These are phyloP conservation scores for Pachymerium ferrugineum DNA, from an alignment of 2,888 invertebrate genomes.

Conservation along the genomic window DNA sequence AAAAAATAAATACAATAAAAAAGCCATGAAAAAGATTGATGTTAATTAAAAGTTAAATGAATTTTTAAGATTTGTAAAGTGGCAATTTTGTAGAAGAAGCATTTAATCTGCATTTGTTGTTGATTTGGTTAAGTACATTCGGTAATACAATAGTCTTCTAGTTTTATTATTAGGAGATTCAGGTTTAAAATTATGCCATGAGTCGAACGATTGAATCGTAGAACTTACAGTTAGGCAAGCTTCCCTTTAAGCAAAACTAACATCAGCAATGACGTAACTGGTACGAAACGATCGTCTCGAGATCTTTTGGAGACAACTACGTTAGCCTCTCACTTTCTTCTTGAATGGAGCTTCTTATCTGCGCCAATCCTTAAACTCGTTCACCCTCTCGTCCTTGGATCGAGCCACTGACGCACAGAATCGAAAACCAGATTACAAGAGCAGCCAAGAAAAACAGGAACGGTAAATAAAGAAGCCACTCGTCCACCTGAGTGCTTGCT, in stretches of 20 bases:
- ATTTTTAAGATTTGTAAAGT: no score
- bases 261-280: not conserved
- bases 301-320: not conserved
- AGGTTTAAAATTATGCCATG: no score
- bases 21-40: no score
- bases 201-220: no score
- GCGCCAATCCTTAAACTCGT: not conserved
- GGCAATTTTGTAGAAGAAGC: no score
- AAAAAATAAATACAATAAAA: no score
- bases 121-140: no score
- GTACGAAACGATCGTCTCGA: not conserved
- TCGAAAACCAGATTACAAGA: slow-evolving; percentile 4
- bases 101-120: no score
- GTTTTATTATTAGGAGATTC: no score
- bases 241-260: not conserved
- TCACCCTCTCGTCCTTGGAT: not conserved
- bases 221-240: no score
- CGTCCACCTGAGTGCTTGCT: not conserved
- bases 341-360: not conserved
- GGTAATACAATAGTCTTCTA: no score
- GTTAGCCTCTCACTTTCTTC: not conserved
- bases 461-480: slow-evolving; percentile 2
- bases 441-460: slow-evolving; percentile 1
- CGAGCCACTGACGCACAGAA: not conserved
- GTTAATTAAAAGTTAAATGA: no score